These are phyloP conservation scores for Leptinotarsa defecta DNA, from an alignment of 1,140 invertebrate species.

Conservation along the genomic window DNA sequence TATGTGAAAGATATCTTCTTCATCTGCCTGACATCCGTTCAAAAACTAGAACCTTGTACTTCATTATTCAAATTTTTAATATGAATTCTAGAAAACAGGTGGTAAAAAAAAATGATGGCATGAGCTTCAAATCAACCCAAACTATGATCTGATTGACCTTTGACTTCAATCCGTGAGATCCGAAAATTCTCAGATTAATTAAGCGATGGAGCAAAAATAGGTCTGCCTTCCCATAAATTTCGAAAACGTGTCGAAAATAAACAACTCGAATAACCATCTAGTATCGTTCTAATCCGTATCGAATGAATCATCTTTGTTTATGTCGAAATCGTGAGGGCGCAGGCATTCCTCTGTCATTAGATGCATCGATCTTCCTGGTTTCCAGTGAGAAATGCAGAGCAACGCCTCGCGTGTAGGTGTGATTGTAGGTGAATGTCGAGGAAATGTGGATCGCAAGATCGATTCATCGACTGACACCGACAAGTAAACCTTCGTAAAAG, in stretches of 20 bases:
- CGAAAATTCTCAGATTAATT: not conserved
- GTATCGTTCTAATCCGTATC: not conserved
- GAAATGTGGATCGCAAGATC: not conserved
- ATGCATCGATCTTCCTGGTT: not conserved
- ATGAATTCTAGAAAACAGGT: too few species aligned
- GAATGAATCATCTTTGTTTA: conserved; percentile 8
- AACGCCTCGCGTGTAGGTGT: not conserved
- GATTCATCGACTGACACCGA: too few species aligned
- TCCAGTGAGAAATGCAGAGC: not conserved
- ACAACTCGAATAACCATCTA: not conserved
- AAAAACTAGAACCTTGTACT: too few species aligned
- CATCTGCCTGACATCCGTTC: too few species aligned
- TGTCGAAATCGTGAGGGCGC: not conserved
- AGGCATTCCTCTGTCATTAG: not conserved
- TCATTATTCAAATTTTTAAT: too few species aligned
- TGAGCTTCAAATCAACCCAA: not conserved
- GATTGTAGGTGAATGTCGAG: not conserved
- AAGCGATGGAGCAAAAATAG: not conserved
- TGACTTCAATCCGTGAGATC: not conserved
- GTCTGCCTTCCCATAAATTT: not conserved
- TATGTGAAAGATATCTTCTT: too few species aligned
- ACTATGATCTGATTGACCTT: not conserved
- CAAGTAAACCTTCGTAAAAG: too few species aligned
- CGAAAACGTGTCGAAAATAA: not conserved
- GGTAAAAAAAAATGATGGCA: too few species aligned